Percentiles rank a stretch among this genome's conserved stretches.
phyloP scores from a whole-genome alignment of 2,888 invertebrate species.

The Cephus runcator region DNA sequence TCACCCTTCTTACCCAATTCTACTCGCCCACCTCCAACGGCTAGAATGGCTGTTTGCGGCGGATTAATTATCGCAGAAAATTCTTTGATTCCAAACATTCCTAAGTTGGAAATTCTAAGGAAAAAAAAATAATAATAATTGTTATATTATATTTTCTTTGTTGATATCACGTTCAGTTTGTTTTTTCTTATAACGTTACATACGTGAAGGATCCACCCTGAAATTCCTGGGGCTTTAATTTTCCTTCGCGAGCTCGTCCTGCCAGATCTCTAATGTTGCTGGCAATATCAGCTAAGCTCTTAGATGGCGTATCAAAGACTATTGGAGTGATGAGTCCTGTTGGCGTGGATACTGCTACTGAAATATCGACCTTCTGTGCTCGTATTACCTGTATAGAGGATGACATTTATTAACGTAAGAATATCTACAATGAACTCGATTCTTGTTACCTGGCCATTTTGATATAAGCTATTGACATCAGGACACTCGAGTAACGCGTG shows the following conservation, averaged over 20 bases:
- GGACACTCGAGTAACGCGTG: constrained; percentile 69
- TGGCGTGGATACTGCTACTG: constrained; percentile 74
- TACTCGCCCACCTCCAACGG: constrained; percentile 67
- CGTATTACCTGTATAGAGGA: constrained; percentile 51
- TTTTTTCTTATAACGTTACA: constrained; percentile 28
- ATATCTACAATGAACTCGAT: constrained; percentile 4
- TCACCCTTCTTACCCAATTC: constrained; percentile 52
- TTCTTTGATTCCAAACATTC: constrained; percentile 75
- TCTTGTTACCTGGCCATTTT: constrained; percentile 62
- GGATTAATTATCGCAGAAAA: constrained; percentile 78
- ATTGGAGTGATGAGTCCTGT: constrained; percentile 76
- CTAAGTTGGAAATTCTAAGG: constrained; percentile 74
- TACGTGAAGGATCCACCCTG: constrained; percentile 71
- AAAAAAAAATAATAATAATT: constrained; percentile 27
- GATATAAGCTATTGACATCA: constrained; percentile 65
- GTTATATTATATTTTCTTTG: background rate
- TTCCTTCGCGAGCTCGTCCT: constrained; percentile 70
- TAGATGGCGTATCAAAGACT: constrained; percentile 68
- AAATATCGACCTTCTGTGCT: constrained; percentile 68
- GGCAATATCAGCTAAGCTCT: constrained; percentile 69
- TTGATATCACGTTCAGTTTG: background rate
- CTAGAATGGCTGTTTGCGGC: constrained; percentile 75
- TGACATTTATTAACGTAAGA: constrained; percentile 11
- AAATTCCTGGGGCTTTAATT: constrained; percentile 76
- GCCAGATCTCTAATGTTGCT: constrained; percentile 68